Evolutionary conservation across 2,888 invertebrate genomes (phyloP).

Genomic region (Scotopteryx bipunctaria): DNA sequence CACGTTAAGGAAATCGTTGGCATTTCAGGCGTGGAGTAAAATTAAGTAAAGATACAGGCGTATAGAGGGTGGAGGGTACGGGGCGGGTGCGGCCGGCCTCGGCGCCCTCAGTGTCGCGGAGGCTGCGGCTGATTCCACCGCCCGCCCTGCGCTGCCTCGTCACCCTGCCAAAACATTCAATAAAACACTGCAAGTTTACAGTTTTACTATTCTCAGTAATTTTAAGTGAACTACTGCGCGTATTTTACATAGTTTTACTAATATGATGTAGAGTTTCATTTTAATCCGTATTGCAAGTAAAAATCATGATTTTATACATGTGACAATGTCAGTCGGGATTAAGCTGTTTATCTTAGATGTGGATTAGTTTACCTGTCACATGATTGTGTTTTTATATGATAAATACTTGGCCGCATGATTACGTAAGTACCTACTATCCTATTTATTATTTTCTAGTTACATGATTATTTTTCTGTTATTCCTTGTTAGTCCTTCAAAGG

Average conservation of each 20-base stretch:
- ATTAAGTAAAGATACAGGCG: conserved; percentile 71
- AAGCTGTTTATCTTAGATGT: conserved; percentile 50
- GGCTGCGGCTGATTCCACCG: conserved; percentile 74
- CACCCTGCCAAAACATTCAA: conserved; percentile 60
- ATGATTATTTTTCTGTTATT: neutral
- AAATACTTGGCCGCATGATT: conserved; percentile 38
- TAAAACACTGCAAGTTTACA: conserved; percentile 34
- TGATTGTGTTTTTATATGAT: conserved; percentile 27
- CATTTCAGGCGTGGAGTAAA: conserved; percentile 66
- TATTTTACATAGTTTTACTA: neutral
- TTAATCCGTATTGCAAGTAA: conserved; percentile 10
- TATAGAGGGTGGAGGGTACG: conserved; percentile 52
- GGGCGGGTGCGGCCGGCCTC: conserved; percentile 44
- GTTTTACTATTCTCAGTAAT: conserved; percentile 15
- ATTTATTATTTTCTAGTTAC: neutral
- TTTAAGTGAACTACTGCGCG: neutral
- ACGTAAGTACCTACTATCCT: conserved; percentile 48
- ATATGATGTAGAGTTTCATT: neutral
- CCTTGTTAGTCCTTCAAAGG: no score
- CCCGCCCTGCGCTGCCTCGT: conserved; percentile 61
- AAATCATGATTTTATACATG: conserved; percentile 46
- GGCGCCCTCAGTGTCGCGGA: conserved; percentile 77
- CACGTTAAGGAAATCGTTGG: conserved; percentile 67
- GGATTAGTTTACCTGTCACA: conserved; percentile 38
- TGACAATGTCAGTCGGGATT: conserved; percentile 47